These are phyloP conservation scores for Theretra japonica DNA, from an alignment of 2,888 invertebrate genomes.

Conservation along the genomic window DNA sequence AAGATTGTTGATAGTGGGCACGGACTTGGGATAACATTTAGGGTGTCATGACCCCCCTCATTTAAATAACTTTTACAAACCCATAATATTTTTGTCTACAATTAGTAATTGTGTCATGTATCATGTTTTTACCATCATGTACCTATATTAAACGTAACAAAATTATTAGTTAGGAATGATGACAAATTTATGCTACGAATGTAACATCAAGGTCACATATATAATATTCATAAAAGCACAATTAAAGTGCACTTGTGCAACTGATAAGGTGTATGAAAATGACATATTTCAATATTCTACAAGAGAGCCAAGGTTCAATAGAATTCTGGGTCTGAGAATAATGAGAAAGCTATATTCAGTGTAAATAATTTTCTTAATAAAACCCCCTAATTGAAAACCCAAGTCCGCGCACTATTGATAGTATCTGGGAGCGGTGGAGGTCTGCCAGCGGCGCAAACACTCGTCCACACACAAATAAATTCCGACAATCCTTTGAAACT, in stretches of 20 bases:
- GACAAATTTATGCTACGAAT: too few relatives aligned
- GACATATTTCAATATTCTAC: too few relatives aligned
- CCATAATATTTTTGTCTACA: neutral
- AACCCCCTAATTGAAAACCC: neutral
- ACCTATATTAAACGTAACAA: too few relatives aligned
- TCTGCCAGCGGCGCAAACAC: conserved; percentile 17
- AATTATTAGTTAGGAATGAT: too few relatives aligned
- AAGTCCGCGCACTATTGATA: neutral
- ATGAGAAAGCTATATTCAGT: neutral
- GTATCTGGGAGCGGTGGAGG: conserved; percentile 8
- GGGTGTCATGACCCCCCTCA: neutral
- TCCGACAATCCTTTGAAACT: conserved; percentile 21
- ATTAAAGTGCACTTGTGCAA: too few relatives aligned
- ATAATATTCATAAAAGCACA: too few relatives aligned
- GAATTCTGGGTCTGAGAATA: neutral
- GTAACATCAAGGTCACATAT: too few relatives aligned
- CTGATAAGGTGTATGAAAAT: too few relatives aligned
- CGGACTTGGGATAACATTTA: neutral
- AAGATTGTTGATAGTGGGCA: conserved; percentile 15
- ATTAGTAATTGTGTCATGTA: too few relatives aligned
- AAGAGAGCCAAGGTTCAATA: too few relatives aligned
- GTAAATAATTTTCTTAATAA: neutral
- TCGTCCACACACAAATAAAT: conserved; percentile 23
- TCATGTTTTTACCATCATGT: too few relatives aligned
- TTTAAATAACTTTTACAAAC: neutral